phyloP scores from a whole-genome alignment of 1,140 invertebrate genomes.

The Scaptomyza graminum region DNA sequence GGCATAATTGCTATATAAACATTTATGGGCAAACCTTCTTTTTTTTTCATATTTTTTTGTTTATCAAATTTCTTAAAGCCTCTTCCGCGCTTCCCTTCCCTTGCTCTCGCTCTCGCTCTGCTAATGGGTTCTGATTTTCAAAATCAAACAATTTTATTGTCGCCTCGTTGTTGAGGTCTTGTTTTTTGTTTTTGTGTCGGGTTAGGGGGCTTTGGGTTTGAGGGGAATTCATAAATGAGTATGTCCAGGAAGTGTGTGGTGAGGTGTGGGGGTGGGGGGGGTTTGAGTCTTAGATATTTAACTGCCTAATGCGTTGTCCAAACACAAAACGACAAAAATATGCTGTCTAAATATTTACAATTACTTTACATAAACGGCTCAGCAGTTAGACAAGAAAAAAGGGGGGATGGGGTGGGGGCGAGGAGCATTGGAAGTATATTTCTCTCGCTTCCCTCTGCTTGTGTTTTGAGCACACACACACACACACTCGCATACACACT shows the following conservation, averaged over 20 bases:
- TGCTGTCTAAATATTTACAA: slow-evolving; percentile 67
- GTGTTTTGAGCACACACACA: slow-evolving; percentile 21
- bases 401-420: background rate
- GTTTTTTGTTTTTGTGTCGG: slow-evolving; percentile 9
- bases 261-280: no score
- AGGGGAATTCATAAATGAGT: slow-evolving; percentile 2
- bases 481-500: no score
- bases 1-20: slow-evolving; percentile 39
- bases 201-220: background rate
- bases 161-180: slow-evolving; percentile 28
- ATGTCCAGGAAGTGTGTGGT: background rate
- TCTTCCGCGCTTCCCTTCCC: background rate
- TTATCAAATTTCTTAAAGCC: background rate
- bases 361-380: slow-evolving; percentile 68
- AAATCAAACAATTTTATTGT: slow-evolving; percentile 78
- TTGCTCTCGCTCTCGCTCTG: slow-evolving; percentile 17
- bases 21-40: slow-evolving; percentile 34
- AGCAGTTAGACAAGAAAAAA: slow-evolving; percentile 11
- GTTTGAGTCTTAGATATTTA: slow-evolving; percentile 11
- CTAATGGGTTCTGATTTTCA: slow-evolving; percentile 71
- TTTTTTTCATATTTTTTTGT: slow-evolving; percentile 9
- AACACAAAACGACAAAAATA: slow-evolving; percentile 26
- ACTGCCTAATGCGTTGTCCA: slow-evolving; percentile 44
- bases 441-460: background rate
- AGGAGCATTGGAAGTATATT: background rate